Base-by-base conservation (phyloP, 2,888 invertebrate species). In the Drosophila multiciliata region DNA sequence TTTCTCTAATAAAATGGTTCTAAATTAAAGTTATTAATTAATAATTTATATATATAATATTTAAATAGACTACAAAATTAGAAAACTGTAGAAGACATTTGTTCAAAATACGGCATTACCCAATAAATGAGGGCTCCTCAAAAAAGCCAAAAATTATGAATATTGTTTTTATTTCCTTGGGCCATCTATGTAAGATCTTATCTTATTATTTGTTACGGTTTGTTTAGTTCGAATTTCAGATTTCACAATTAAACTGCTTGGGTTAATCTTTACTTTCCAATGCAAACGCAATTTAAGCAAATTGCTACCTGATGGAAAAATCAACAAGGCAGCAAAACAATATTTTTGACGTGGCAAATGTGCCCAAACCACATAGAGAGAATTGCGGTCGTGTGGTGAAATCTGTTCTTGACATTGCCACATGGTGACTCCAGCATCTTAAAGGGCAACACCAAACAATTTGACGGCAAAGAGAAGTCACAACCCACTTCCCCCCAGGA, bases 241-340 rank as follows among this genome's bases (percentile, higher is more conserved):
- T 4, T 17, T 64, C 9, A 35, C 32, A 20, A 3, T 23, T 45
- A 15, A 9, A 8, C 12, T 64, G 38, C 50, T 65, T 72, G 61
- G 23, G 40, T 42, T 48, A n/a, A 55, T 78, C 50, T 73, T 40
- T 54, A 23, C 8, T 48, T 26, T 48, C 17, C 1, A 48, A 48
- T 26, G 48, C 26, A 48, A 48, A 48, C 6, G 48, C 48, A 23
- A 9, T 48, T 48, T 48, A 85, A 79, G 73, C 77, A 79, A 89
- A 87, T 89, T 85, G 85, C 69, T 76, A 79, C 71, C 76, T 84
- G 73, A 89, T 89, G 60, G 79, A 60, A 87, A 71, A 87, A 73
- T 88, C 73, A 83, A 75, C 70, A 73, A 66, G 70, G 38, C 48
- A 42, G 62, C 59, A 20, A 63, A 48, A 32, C 26, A 49, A 38